Evolutionary conservation across 2,113 vertebrate genomes (phyloP).

Genomic region (Vimba vimba): DNA sequence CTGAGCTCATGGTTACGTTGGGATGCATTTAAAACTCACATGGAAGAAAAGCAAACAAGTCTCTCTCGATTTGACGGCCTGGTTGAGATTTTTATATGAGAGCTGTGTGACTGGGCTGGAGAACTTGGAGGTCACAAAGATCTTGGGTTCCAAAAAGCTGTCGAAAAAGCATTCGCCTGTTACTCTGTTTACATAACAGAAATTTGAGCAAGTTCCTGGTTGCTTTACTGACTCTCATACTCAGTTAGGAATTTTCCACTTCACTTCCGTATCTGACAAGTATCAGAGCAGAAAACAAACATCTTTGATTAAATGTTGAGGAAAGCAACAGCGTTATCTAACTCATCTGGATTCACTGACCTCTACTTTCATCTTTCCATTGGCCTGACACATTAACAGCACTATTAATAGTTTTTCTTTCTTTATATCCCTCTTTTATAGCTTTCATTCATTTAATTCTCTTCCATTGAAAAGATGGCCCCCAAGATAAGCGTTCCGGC

Average conservation of each 20-base stretch:
- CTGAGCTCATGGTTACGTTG: conserved; percentile 60
- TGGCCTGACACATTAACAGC: background rate
- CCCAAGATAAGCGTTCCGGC: no score
- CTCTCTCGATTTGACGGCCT: conserved; percentile 51
- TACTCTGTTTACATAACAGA: background rate
- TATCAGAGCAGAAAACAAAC: background rate
- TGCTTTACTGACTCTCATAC: background rate
- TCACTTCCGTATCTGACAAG: background rate
- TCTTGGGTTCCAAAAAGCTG: conserved; percentile 20
- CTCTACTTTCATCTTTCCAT: background rate
- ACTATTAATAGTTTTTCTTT: background rate
- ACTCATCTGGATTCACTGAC: background rate
- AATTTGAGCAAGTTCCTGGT: background rate
- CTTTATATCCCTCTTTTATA: background rate
- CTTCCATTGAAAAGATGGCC: no score
- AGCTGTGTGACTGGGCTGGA: conserved; percentile 40
- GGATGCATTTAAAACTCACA: conserved; percentile 59
- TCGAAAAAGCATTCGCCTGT: conserved; percentile 19
- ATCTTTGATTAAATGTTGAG: background rate
- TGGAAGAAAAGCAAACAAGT: conserved; percentile 40
- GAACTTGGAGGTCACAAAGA: background rate
- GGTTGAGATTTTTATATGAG: conserved; percentile 39
- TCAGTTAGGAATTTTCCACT: background rate
- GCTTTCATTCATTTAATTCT: background rate
- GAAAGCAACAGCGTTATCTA: background rate